Evolutionary conservation across 1,140 invertebrate genomes (phyloP), one percentile per base, ranked within the genome.

Genomic region (Sitodiplosis mosellana): DNA sequence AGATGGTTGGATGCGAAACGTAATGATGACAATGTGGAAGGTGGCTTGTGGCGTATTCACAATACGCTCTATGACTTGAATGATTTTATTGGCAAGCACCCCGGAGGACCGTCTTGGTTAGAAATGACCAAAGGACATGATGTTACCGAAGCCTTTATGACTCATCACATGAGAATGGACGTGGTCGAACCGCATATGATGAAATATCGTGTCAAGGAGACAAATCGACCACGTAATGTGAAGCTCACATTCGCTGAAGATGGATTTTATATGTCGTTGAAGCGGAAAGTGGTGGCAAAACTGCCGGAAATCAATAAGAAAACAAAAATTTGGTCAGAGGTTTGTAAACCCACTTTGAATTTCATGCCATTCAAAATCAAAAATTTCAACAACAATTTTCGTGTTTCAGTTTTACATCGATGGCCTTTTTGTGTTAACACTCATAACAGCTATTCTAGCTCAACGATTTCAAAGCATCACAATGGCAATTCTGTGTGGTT

Each of bases 41-140:
- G 10, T 27, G 75, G 73, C 7, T 63, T 86, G 1, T 90, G 87
- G 87, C 68, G 87, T 48, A 71, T 89, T 14, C 71, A 77, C 52
- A 72, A 88, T 61, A 68, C 68, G 37, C 67, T 90, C 1, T 89
- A 89, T 57, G 78, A 89, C 60, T 66, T 90, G 14, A 69, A 63
- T 5, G 63, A 68, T 17, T 90, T 85, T 55, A 60, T 78, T 0
- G 50, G 71, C 0, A 70, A 57, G 17, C 87, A 90, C 70, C 86
- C 86, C n/a, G 87, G 86, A 22, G 85, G 85, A 14, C 45, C 61
- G 8, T 77, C 82, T 56, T 88, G 84, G 83, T 59, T 88, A 7
- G 55, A 69, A 47, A 47, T 79, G 3, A 83, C 82, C 3, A 76
- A 76, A 61, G 80, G 78, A 4, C 82, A 77, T 0, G 83, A 86